phyloP scores from a whole-genome alignment of 2,888 invertebrate species.

The Anaspis maculata region DNA sequence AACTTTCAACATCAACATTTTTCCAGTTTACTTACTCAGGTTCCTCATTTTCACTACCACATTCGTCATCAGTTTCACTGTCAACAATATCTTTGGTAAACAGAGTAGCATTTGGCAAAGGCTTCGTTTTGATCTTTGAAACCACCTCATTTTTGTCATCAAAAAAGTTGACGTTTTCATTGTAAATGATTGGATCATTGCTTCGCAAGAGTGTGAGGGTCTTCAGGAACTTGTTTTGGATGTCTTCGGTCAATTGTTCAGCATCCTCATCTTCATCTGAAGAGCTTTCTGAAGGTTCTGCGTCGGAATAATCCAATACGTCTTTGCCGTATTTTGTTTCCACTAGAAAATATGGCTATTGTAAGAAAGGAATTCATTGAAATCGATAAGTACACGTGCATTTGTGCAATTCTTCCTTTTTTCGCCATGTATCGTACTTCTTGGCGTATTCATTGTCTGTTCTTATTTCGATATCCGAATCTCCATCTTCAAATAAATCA shows the following conservation, averaged over 20 bases:
- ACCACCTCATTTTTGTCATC: no score
- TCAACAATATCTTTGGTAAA: no score
- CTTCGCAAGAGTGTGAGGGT: constrained; percentile 78
- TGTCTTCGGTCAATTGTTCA: constrained; percentile 52
- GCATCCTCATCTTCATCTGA: constrained; percentile 60
- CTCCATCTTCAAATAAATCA: constrained; percentile 43
- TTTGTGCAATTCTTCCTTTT: constrained; percentile 79
- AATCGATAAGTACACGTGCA: constrained; percentile 44
- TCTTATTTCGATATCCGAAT: constrained; percentile 52
- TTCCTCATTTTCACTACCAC: no score
- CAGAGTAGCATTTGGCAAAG: no score
- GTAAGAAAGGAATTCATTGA: neutral
- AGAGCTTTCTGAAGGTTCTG: constrained; percentile 39
- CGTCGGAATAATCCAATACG: constrained; percentile 28
- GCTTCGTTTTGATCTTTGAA: no score
- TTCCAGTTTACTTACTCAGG: no score
- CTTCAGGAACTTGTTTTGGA: constrained; percentile 82
- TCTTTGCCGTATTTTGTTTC: constrained; percentile 66
- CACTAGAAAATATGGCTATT: constrained; percentile 43
- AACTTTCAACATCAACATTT: no score
- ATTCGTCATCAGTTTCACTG: no score
- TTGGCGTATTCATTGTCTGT: constrained; percentile 76
- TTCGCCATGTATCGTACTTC: constrained; percentile 73
- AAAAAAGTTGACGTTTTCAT: constrained; percentile 66
- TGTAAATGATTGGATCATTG: constrained; percentile 84